Base-by-base conservation (phyloP, 2,888 invertebrate genomes). In the Scaeva pyrastri region DNA sequence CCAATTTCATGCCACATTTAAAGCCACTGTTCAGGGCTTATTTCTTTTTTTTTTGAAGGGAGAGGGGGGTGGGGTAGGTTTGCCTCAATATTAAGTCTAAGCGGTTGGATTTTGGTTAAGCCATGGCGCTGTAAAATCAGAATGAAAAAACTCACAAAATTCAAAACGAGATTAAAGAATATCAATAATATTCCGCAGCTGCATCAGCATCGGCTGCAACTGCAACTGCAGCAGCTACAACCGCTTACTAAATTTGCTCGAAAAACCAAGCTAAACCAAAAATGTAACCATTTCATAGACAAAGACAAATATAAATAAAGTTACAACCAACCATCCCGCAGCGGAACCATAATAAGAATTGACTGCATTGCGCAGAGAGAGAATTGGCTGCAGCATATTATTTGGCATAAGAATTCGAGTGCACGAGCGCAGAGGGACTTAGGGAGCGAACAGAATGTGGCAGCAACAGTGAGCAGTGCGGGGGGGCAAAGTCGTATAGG, bases 341-440 rank as follows among this genome's bases (percentile, higher is more conserved):
- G 10, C 39, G 14, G 50, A 75, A 56, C 85, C 76, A 77, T 77
- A 85, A 85, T 76, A 85, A 80, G 85, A 80, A 73, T 50, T 85
- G 84, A 76, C 84, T 80, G 75, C 78, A 43, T 58, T 12, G 26
- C 36, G n/a, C n/a, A n/a, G n/a, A 23, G 19, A 52, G 52, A 23
- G 48, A 16, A 48, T 74, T 79, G 56, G 74, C 45, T 84, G 74
- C 83, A 45, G 74, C 83, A 45, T 31, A 31, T 75, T 84, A 75
- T 79, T 84, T 64, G 58, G 70, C 23, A 31, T 31, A 71, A 73
- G 64, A 60, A 50, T 19, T 16, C 7, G 19, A 7, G 31, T 6
- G 12, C 14, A 1, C 4, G 19, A 5, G 8, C 31, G 19, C 19
- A 0, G 0, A 11, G 12, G 23, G 26, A 5, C 14, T 26, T 1